A percentile compares a stretch with the other conserved stretches of the same genome.
These are phyloP conservation scores for Sinopyrophorus schimmeli DNA, from an alignment of 2,888 invertebrate species.

Conservation along the genomic window DNA sequence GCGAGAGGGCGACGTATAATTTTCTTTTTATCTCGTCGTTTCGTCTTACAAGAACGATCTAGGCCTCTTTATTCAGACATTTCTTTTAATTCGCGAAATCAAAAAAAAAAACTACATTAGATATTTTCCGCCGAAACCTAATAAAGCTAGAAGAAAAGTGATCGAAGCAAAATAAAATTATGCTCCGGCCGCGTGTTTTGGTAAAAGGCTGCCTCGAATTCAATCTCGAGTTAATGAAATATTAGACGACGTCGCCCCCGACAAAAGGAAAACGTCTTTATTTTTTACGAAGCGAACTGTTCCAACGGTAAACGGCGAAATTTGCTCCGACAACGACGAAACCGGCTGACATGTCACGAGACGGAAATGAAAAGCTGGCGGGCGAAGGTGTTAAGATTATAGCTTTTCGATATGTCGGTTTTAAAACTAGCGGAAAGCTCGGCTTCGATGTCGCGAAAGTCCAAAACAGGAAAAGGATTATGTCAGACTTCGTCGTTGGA, in stretches of 20 bases:
- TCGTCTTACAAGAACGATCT: too few relatives aligned
- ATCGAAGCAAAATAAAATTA: slow-evolving; percentile 33
- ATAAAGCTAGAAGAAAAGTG: slow-evolving; percentile 20
- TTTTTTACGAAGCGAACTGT: slow-evolving; percentile 25
- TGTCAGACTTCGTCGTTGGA: slow-evolving; percentile 9
- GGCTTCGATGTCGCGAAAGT: slow-evolving; percentile 15
- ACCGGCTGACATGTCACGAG: slow-evolving; percentile 16
- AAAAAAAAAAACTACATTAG: slow-evolving; percentile 12
- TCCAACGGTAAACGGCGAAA: slow-evolving; percentile 8
- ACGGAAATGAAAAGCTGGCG: slow-evolving; percentile 28
- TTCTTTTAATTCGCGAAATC: slow-evolving; percentile 8
- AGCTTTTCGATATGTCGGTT: slow-evolving; percentile 27
- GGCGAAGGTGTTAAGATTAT: slow-evolving; percentile 27
- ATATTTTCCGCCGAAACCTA: slow-evolving; percentile 19
- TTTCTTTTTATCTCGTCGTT: too few relatives aligned
- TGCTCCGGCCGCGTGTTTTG: slow-evolving; percentile 15
- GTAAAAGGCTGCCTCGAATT: slow-evolving; percentile 21
- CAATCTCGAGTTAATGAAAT: slow-evolving; percentile 30
- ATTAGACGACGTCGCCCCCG: slow-evolving; percentile 19
- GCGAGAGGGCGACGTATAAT: too few relatives aligned
- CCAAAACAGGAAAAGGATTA: slow-evolving; percentile 22
- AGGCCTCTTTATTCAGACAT: slow-evolving; percentile 5
- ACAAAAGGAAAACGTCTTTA: slow-evolving; percentile 25
- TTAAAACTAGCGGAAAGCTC: slow-evolving; percentile 18
- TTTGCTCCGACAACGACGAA: slow-evolving; percentile 9